A percentile compares a stretch with the other conserved stretches of the same genome.
These are phyloP conservation scores for Aphodius sticticus DNA, from an alignment of 2,888 invertebrate species.

Conservation along the genomic window DNA sequence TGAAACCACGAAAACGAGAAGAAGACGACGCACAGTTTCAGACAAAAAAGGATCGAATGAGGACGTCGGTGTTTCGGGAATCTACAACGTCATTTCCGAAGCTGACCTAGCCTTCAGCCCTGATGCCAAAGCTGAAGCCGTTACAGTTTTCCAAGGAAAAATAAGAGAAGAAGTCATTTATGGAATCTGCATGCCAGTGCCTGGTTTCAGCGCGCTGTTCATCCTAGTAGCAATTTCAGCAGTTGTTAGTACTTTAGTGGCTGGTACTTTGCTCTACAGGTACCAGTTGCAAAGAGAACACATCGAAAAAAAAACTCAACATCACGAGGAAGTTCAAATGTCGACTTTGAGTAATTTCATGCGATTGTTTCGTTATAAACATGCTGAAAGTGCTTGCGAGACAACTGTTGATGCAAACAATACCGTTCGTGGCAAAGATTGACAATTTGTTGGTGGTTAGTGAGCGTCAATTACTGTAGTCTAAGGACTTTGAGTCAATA, in stretches of 20 bases:
- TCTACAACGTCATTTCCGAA: slow-evolving; percentile 89
- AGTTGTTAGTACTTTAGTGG: slow-evolving; percentile 85
- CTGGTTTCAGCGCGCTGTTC: slow-evolving; percentile 88
- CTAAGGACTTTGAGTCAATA: neutral
- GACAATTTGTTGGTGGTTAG: slow-evolving; percentile 12
- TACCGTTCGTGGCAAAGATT: slow-evolving; percentile 33
- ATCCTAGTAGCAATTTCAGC: slow-evolving; percentile 88
- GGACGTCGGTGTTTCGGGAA: slow-evolving; percentile 88
- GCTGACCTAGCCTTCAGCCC: slow-evolving; percentile 91
- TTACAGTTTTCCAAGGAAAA: slow-evolving; percentile 87
- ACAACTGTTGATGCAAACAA: slow-evolving; percentile 41
- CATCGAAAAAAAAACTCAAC: slow-evolving; percentile 59
- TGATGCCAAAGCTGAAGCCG: slow-evolving; percentile 79
- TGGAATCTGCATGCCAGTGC: slow-evolving; percentile 89
- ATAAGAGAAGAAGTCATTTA: slow-evolving; percentile 91
- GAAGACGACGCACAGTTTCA: slow-evolving; percentile 71
- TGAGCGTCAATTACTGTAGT: neutral
- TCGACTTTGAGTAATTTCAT: slow-evolving; percentile 79
- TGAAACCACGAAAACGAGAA: slow-evolving; percentile 21
- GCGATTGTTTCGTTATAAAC: slow-evolving; percentile 66
- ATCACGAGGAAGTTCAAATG: slow-evolving; percentile 65
- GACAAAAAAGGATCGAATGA: slow-evolving; percentile 82
- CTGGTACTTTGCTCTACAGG: slow-evolving; percentile 81
- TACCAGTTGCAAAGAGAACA: slow-evolving; percentile 80
- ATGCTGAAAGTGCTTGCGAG: neutral